A percentile compares a stretch with the other conserved stretches of the same genome.
Evolutionary conservation across 1,140 invertebrate species (phyloP).

Genomic region (Pentalonia nigronervosa): DNA sequence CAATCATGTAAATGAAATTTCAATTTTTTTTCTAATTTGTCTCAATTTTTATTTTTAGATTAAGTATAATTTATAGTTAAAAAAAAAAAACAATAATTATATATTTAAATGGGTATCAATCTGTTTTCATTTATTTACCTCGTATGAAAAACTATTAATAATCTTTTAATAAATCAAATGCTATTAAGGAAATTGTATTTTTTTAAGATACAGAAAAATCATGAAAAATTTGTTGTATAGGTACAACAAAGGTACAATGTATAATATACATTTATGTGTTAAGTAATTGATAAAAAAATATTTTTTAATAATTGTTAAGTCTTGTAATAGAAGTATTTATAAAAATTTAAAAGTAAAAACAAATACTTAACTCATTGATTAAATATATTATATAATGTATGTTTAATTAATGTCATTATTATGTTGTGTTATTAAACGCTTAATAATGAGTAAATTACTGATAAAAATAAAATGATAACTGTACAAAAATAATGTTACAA

Average conservation of each 20-base stretch:
- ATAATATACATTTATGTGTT: background rate
- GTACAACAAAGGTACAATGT: background rate
- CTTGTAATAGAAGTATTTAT: background rate
- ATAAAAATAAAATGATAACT: background rate
- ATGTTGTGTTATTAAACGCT: background rate
- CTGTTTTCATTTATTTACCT: slow-evolving; percentile 31
- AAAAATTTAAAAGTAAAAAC: background rate
- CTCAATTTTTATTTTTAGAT: slow-evolving; percentile 53
- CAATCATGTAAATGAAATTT: slow-evolving; percentile 31
- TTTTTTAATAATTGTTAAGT: background rate
- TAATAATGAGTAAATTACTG: background rate
- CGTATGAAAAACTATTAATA: background rate
- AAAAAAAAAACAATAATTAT: slow-evolving; percentile 51
- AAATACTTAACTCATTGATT: background rate
- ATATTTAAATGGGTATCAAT: slow-evolving; percentile 54
- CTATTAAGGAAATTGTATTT: background rate
- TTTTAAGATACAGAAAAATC: background rate
- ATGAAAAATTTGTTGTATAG: background rate
- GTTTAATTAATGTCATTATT: background rate
- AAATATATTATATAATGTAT: background rate
- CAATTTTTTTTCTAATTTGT: slow-evolving; percentile 42
- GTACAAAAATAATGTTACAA: background rate
- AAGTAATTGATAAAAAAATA: background rate
- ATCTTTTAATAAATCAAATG: background rate
- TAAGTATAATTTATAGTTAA: slow-evolving; percentile 41